A percentile compares a stretch with the other conserved stretches of the same genome.
Conservation (phyloP, 2,797 vertebrate genomes). For the Sebastolobus alascanus region DNA sequence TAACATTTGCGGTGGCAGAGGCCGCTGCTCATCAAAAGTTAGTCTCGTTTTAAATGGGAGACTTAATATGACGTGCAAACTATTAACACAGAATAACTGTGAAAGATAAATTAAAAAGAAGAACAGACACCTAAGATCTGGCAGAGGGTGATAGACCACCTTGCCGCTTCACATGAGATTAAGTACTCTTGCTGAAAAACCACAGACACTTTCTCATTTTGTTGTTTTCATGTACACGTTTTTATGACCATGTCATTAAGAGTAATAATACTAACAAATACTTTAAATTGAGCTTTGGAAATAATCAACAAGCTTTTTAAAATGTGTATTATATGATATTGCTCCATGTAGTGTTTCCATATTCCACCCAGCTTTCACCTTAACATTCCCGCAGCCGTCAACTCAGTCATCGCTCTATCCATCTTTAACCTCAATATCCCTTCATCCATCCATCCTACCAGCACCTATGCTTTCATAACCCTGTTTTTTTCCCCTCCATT, state of each 20-base stretch:
- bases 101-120: background rate
- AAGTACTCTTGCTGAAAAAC: background rate
- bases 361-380: constrained; percentile 22
- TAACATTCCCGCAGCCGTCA: constrained; percentile 1
- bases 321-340: background rate
- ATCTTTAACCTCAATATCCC: constrained; percentile 39
- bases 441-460: constrained; percentile 43
- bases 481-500: constrained; percentile 12
- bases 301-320: background rate
- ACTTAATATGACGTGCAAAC: background rate
- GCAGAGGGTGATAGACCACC: background rate
- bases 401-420: constrained; percentile 8
- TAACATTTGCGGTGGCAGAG: no score
- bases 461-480: constrained; percentile 45
- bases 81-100: background rate
- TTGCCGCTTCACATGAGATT: background rate
- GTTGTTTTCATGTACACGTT: background rate
- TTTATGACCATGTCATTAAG: background rate
- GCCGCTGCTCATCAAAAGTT: no score
- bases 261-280: background rate
- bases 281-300: background rate
- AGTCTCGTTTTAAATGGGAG: background rate
- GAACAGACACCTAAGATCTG: no score
- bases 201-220: background rate
- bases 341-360: background rate